Evolutionary conservation across 2,888 invertebrate genomes (phyloP), one percentile per base, ranked within the genome.

Genomic region (Caenorhabditis sp.): DNA sequence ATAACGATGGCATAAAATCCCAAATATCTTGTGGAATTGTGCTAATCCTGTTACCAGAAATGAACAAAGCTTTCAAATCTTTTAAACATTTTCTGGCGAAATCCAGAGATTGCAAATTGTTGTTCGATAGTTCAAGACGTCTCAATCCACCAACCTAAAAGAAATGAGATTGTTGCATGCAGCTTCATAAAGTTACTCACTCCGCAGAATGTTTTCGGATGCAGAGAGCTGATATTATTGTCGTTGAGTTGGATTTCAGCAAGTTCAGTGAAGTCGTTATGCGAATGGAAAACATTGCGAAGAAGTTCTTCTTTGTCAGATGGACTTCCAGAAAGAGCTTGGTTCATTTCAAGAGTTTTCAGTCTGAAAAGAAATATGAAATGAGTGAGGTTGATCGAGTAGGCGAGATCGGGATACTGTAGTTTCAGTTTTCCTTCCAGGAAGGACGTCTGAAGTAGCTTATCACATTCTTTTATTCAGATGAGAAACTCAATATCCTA

Each of bases 141-240:
- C 54, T 62, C 14, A 83, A 63, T 1, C 76, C 77, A 36, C 67
- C 17, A 0, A 82, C 67, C 81, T 82, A 60, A 60, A 80, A 65
- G 14, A 59, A 38, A 20, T 38, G 20, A 8, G 27, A 56, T 12
- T 56, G 26, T 10, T 3, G 25, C 20, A 53, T 20, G 3, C 25
- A 12, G 12, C 8, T 57, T 2, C 27, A 20, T 49, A 21, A 20
- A 38, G n/a, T 54, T 23, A 8, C 68, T 7, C 43, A 77, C 78
- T 25, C 67, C 65, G 64, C 82, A 82, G 38, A 82, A 82, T 7
- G 78, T 80, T 23, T 76, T 78, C 38, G 76, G 71, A 53, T 78
- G 61, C 0, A 81, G 23, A 14, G 56, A 43, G 14, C 70, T 73
- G 17, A 82, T 53, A 17, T 50, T 52, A 63, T 82, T 82, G 8